Conservation (phyloP, 2,888 invertebrate species). For the Oxystoma pomonae region DNA sequence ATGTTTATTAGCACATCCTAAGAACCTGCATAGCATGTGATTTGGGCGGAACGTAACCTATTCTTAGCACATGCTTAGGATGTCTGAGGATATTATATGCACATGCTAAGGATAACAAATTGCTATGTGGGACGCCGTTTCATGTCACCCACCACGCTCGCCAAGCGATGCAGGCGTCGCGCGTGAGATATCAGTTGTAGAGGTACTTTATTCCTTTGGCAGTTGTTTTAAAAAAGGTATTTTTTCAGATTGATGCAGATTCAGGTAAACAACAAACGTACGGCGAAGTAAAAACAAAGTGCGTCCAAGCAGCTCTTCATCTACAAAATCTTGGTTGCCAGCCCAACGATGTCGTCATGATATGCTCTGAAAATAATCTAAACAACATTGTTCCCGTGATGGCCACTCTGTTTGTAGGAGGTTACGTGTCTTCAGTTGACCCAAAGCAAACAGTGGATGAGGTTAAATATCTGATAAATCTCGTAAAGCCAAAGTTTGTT, state of each 20-base stretch:
- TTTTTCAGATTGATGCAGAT: constrained; percentile 19
- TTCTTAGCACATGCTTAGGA: too few relatives aligned
- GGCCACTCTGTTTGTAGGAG: constrained; percentile 14
- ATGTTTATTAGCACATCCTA: too few relatives aligned
- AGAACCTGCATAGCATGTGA: too few relatives aligned
- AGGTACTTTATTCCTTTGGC: too few relatives aligned
- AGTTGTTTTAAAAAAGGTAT: too few relatives aligned
- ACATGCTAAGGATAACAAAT: too few relatives aligned
- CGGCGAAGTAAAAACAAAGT: constrained; percentile 8
- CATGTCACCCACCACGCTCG: too few relatives aligned
- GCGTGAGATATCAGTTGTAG: too few relatives aligned
- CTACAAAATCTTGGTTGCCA: constrained; percentile 5
- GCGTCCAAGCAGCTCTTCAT: constrained; percentile 9
- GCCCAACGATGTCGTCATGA: constrained; percentile 13
- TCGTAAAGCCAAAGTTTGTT: constrained; percentile 11
- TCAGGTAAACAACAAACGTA: constrained; percentile 16
- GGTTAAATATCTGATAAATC: constrained; percentile 5
- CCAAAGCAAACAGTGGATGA: constrained; percentile 15
- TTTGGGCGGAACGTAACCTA: too few relatives aligned
- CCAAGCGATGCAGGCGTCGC: too few relatives aligned
- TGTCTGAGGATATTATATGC: too few relatives aligned
- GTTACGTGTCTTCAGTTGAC: constrained; percentile 14
- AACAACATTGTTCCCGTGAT: constrained; percentile 19
- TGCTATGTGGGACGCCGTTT: too few relatives aligned
- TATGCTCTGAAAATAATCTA: constrained; percentile 15